A percentile compares a stretch with the other conserved stretches of the same genome.
phyloP scores from a whole-genome alignment of 1,140 invertebrate genomes.

The Probaryconus sp. region DNA sequence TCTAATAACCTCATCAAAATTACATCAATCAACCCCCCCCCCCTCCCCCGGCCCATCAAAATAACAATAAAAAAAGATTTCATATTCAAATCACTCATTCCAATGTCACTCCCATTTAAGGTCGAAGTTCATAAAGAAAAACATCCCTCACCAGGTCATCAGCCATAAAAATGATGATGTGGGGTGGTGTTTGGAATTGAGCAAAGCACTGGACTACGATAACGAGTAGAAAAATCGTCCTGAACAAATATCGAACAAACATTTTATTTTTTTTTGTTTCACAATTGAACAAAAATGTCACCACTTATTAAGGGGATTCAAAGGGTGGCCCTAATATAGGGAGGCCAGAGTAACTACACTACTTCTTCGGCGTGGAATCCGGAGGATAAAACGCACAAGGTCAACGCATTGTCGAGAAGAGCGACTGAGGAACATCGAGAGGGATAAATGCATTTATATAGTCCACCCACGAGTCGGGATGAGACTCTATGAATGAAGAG shows the following conservation, averaged over 20 bases:
- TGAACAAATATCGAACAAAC: conserved; percentile 20
- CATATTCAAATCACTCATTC: no score
- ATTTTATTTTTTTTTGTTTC: conserved; percentile 1
- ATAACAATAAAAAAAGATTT: no score
- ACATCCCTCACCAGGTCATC: conserved; percentile 83
- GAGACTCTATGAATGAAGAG: conserved; percentile 66
- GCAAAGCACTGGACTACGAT: conserved; percentile 33
- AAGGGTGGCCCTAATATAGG: not conserved
- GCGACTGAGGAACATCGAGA: conserved; percentile 56
- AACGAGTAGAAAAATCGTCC: conserved; percentile 35
- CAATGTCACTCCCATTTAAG: no score
- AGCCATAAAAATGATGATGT: conserved; percentile 81
- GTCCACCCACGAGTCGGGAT: conserved; percentile 69
- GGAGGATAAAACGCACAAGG: conserved; percentile 45
- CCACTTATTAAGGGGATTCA: not conserved
- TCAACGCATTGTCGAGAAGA: conserved; percentile 60
- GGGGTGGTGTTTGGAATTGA: conserved; percentile 72
- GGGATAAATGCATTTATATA: conserved; percentile 73
- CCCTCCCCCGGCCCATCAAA: no score
- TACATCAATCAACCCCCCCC: no score
- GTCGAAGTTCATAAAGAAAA: no score
- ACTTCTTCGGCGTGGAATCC: conserved; percentile 21
- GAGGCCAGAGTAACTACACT: conserved; percentile 13
- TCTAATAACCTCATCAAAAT: not conserved
- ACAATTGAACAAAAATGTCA: not conserved